Evolutionary conservation across 2,797 vertebrate genomes (phyloP).

Genomic region (Trichosurus vulpecula): DNA sequence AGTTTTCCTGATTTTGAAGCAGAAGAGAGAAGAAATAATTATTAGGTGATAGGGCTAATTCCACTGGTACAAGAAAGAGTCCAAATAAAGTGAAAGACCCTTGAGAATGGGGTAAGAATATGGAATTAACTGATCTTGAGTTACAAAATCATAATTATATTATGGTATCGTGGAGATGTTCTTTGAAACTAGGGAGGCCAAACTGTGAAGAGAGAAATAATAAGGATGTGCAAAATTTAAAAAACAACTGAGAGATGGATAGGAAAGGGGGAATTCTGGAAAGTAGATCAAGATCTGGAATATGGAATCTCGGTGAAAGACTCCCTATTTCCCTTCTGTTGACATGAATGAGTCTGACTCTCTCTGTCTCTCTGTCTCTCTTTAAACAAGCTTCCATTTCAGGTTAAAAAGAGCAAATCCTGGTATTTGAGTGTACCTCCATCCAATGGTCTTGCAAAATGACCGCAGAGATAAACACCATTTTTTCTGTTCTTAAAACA

Average conservation of each 20-base stretch:
- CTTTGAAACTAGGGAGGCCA: neutral
- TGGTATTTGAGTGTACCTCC: neutral
- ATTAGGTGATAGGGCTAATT: neutral
- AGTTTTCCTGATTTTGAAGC: neutral
- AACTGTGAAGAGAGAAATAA: neutral
- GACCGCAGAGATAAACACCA: neutral
- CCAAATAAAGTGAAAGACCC: neutral
- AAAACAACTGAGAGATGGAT: neutral
- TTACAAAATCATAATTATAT: neutral
- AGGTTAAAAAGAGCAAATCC: neutral
- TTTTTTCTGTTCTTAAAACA: neutral
- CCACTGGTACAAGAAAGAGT: neutral
- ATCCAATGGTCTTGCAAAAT: neutral
- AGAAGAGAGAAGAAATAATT: neutral
- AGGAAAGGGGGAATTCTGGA: neutral
- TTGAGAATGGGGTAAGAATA: neutral
- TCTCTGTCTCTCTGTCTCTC: neutral
- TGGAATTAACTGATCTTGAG: neutral
- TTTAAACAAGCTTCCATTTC: neutral
- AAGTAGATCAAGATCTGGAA: neutral
- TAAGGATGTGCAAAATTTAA: neutral
- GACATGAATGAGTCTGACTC: neutral
- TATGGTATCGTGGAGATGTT: neutral
- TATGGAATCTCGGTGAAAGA: neutral
- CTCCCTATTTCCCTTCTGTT: neutral